Evolutionary conservation across 2,888 invertebrate genomes (phyloP).

Genomic region (Helleia helle): DNA sequence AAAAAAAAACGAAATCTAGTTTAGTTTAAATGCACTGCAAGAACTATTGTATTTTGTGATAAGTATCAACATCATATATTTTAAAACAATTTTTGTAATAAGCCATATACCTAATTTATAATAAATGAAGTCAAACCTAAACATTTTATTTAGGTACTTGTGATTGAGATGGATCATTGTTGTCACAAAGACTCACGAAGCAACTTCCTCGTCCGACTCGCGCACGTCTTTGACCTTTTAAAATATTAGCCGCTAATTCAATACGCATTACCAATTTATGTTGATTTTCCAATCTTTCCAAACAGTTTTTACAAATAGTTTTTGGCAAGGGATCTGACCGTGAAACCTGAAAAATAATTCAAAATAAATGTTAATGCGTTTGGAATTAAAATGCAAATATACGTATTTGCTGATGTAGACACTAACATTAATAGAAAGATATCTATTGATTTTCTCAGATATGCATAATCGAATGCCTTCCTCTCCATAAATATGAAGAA

Average conservation of each 20-base stretch:
- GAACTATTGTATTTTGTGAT: too few relatives aligned
- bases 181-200: conserved; percentile 31
- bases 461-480: conserved; percentile 83
- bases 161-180: conserved; percentile 29
- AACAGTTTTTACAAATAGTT: conserved; percentile 77
- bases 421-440: conserved; percentile 86
- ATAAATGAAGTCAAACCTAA: not conserved
- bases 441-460: conserved; percentile 85
- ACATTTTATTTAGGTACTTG: conserved; percentile 21
- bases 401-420: conserved; percentile 2
- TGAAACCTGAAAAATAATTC: conserved; percentile 65
- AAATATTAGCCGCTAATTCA: conserved; percentile 54
- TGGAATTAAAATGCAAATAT: not conserved
- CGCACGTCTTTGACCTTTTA: conserved; percentile 45
- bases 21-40: too few relatives aligned
- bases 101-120: too few relatives aligned
- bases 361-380: not conserved
- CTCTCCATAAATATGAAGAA: conserved; percentile 87
- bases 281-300: conserved; percentile 74
- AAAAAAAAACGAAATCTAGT: too few relatives aligned
- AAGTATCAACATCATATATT: too few relatives aligned
- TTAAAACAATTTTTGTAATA: too few relatives aligned
- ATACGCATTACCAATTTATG: conserved; percentile 65
- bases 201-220: conserved; percentile 30
- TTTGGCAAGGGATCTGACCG: conserved; percentile 80